These are phyloP conservation scores for Orchesellides sinensis DNA, from an alignment of 2,888 invertebrate species.

Conservation along the genomic window DNA sequence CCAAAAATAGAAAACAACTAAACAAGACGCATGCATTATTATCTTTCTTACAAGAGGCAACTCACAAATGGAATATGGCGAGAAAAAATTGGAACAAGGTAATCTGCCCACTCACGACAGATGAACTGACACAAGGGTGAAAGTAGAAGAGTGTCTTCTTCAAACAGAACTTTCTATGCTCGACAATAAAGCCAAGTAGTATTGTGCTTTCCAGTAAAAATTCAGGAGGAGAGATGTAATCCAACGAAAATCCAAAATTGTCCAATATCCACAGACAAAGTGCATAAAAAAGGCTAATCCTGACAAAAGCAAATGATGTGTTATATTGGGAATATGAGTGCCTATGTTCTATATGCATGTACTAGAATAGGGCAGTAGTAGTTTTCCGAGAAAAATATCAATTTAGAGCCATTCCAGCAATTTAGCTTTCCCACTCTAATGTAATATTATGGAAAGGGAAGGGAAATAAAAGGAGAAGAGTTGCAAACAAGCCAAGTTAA, in stretches of 20 bases:
- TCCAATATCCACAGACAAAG: constrained; percentile 36
- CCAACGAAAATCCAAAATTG: constrained; percentile 50
- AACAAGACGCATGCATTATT: too few species aligned
- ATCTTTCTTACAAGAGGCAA: constrained; percentile 36
- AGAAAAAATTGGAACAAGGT: neutral
- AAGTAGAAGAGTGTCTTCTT: neutral
- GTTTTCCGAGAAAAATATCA: constrained; percentile 35
- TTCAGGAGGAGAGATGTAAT: neutral
- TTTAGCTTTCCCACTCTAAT: constrained; percentile 53
- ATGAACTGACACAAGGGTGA: neutral
- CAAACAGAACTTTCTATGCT: neutral
- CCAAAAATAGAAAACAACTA: neutral
- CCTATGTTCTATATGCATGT: neutral
- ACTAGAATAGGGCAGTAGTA: neutral
- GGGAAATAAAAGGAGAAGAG: constrained; percentile 37
- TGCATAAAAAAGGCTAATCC: constrained; percentile 28
- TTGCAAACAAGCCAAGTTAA: constrained; percentile 46
- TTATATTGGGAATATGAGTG: too few species aligned
- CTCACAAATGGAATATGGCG: neutral
- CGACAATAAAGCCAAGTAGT: too few species aligned
- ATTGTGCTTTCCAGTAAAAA: neutral
- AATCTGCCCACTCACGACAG: constrained; percentile 31
- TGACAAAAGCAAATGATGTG: neutral
- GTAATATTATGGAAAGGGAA: constrained; percentile 53
- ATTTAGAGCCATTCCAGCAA: constrained; percentile 55